phyloP scores from a whole-genome alignment of 2,113 vertebrate genomes.

The Oxygymnocypris stewartii region DNA sequence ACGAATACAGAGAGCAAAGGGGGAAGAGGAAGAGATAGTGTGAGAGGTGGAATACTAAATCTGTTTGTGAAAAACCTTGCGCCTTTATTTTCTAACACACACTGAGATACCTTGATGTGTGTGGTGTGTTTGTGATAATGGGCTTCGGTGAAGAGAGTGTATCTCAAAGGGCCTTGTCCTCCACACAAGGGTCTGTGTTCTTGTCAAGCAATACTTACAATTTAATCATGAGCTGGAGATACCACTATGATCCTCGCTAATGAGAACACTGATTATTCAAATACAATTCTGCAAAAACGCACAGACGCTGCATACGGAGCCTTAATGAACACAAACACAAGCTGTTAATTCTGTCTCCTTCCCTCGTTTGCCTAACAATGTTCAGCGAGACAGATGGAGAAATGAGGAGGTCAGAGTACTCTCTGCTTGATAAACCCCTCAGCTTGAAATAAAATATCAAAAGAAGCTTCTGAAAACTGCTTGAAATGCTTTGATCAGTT shows the following conservation, averaged over 20 bases:
- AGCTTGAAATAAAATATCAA: not conserved
- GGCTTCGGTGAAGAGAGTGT: not conserved
- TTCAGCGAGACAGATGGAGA: constrained; percentile 16
- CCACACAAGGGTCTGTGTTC: constrained; percentile 16
- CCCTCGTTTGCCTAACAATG: not conserved
- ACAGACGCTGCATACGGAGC: not conserved
- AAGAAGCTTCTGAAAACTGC: constrained; percentile 5
- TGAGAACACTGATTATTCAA: constrained; percentile 31
- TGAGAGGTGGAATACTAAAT: not conserved
- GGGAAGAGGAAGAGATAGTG: not conserved
- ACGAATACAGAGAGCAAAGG: not conserved
- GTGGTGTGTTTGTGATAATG: constrained; percentile 25
- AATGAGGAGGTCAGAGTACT: constrained; percentile 1
- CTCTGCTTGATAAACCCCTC: constrained; percentile 1
- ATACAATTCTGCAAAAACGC: not conserved
- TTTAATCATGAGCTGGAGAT: constrained; percentile 21
- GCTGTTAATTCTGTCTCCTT: constrained; percentile 12
- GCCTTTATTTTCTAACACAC: not conserved
- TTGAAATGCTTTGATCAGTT: not conserved
- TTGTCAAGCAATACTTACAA: constrained; percentile 20
- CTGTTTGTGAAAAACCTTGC: not conserved
- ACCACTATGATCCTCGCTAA: constrained; percentile 10
- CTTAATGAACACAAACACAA: constrained; percentile 33
- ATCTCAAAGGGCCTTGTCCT: constrained; percentile 27
- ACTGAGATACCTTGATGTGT: not conserved